These are phyloP conservation scores for Lathamus discolor DNA, from an alignment of 2,113 vertebrate species.

Conservation along the genomic window DNA sequence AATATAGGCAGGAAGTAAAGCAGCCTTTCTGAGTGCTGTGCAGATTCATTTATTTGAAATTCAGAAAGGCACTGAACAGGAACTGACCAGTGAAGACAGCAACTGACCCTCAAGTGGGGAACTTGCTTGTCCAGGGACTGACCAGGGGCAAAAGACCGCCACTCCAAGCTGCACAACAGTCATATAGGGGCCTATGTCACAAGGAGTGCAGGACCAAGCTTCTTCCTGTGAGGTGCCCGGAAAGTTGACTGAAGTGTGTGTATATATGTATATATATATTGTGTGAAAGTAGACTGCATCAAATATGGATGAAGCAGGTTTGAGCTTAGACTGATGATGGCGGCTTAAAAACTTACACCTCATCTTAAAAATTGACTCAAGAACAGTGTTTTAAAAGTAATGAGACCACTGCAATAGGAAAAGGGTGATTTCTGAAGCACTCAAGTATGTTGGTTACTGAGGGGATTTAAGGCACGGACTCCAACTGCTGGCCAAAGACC, in stretches of 20 bases:
- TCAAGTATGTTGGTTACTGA: background rate
- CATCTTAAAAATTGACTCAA: background rate
- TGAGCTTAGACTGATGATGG: background rate
- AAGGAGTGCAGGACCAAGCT: background rate
- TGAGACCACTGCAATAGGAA: background rate
- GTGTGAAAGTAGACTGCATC: background rate
- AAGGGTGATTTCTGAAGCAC: background rate
- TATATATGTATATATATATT: background rate
- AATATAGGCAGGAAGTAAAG: background rate
- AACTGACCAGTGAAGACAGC: background rate
- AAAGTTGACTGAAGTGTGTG: background rate
- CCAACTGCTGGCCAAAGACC: too few relatives aligned
- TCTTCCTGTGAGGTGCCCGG: background rate
- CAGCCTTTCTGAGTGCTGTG: background rate
- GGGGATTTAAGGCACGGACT: too few relatives aligned
- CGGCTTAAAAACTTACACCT: background rate
- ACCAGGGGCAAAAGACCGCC: background rate
- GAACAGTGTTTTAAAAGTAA: background rate
- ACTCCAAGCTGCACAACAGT: rapidly evolving
- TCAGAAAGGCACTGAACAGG: background rate
- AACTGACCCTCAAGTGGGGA: background rate
- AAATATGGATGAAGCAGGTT: background rate
- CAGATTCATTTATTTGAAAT: background rate
- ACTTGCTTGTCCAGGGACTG: background rate
- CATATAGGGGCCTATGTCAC: background rate